These are phyloP conservation scores for Poeciliopsis retropinna DNA, from an alignment of 2,113 vertebrate genomes.

Conservation along the genomic window DNA sequence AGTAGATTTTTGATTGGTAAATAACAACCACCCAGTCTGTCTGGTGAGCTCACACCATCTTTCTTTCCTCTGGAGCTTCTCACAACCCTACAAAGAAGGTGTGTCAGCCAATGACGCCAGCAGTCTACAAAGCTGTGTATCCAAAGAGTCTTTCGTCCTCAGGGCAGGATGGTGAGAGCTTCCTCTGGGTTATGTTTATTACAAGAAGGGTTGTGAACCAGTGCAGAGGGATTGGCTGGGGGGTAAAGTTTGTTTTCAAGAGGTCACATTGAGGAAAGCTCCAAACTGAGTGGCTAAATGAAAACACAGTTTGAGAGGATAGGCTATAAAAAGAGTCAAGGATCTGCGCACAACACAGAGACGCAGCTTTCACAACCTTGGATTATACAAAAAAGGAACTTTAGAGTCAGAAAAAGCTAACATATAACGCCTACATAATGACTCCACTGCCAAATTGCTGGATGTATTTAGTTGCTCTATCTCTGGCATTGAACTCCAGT, in stretches of 20 bases:
- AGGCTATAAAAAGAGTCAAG: constrained; percentile 62
- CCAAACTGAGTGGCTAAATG: constrained; percentile 31
- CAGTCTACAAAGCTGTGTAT: constrained; percentile 41
- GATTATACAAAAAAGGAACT: not conserved
- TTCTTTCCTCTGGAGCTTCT: constrained; percentile 27
- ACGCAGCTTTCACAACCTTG: constrained; percentile 11
- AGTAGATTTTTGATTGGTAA: no score
- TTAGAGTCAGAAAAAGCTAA: constrained; percentile 10
- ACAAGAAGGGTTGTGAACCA: constrained; percentile 57
- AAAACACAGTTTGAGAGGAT: constrained; percentile 26
- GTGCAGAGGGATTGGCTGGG: constrained; percentile 25
- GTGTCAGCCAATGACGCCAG: constrained; percentile 32
- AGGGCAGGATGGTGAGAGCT: constrained; percentile 60
- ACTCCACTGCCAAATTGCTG: constrained; percentile 49
- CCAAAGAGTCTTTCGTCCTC: constrained; percentile 52
- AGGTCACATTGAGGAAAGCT: constrained; percentile 48
- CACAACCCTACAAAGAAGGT: constrained; percentile 23
- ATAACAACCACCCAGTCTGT: not conserved
- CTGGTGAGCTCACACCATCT: constrained; percentile 16
- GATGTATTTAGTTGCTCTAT: constrained; percentile 57
- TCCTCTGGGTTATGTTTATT: constrained; percentile 70
- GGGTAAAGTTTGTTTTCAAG: constrained; percentile 35
- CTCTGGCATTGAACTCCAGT: constrained; percentile 43
- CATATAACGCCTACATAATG: constrained; percentile 13
- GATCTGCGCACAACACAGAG: not conserved